Base-by-base conservation (phyloP, 1,140 invertebrate genomes). In the Bombus impatiens region DNA sequence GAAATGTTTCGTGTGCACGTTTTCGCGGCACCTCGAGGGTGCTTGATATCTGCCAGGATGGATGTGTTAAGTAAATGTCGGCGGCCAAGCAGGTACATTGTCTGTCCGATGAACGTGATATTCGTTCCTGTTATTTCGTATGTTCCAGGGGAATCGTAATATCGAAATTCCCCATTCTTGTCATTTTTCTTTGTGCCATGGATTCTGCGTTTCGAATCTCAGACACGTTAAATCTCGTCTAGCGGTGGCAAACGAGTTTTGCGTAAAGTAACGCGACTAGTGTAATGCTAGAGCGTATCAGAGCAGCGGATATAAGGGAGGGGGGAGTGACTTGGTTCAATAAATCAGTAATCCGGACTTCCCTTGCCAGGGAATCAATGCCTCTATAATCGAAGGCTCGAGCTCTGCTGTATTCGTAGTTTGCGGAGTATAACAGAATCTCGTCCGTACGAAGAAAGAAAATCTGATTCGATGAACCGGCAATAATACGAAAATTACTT, bases 341-440 rank as follows among this genome's bases (percentile, higher is more conserved):
- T 57, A 78, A 78, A 78, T 78, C 76, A 18, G 57, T 78, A 78
- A 78, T 62, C 37, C 35, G n/a, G 71, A 53, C 32, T 47, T 75
- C 57, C 25, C 76, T 78, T 75, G 42, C 44, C 32, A 35, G 42
- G 0, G 47, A 53, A 78, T 62, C 76, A 37, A 40, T 78, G 47
- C 53, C 25, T 77, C 32, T 59, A 22, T 40, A 40, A 78, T 62
- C 37, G 53, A 40, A 78, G 13, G 1, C 3, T n/a, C 3, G 22
- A 44, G 15, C n/a, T 47, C 40, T 22, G 8, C 6, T 32, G 3
- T 47, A 53, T 47, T 75, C 72, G 18, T 12, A 37, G 75, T 40
- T 77, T 40, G 15, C 22, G 10, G 1, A 59, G 13, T n/a, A 22
- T 37, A 75, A 77, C 25, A 40, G 47, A 59, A 37, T 6, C 12